Evolutionary conservation across 1,140 invertebrate genomes (phyloP), one percentile per base, ranked within the genome.

Genomic region (Drosophila paulistorum): DNA sequence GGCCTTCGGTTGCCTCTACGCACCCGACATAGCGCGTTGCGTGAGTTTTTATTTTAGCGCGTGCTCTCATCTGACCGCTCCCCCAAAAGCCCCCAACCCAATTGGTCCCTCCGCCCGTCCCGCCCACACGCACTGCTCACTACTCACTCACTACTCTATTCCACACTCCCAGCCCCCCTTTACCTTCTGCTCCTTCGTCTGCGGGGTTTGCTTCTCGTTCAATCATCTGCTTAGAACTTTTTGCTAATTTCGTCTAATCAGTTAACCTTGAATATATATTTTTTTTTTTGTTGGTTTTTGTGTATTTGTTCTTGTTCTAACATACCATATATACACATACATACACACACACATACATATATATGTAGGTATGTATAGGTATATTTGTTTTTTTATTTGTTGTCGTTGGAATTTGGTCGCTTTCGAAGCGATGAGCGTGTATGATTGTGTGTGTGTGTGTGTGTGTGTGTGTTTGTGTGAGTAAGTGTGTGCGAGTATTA

Each of bases 241-340:
- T 59, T 39, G 84, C 84, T 89, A 89, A 89, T 89, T 89, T 90
- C 77, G 71, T 89, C 85, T 89, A 89, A 89, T 89, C 84, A 89
- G 84, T 83, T 89, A 81, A 89, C 84, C 84, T 89, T 89, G 84
- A 89, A 87, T 81, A 78, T 75, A 79, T 89, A 55, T 76, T 78
- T 70, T 63, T 60, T 26, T 37, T 59, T 59, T 10, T 37, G 14
- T 48, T 48, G 17, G 45, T 51, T 51, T 51, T 51, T 51, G 9
- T 51, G 45, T 51, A 51, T 51, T 51, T 51, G 45, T 51, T 51
- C 45, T 51, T 51, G 45, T 51, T 51, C 45, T 51, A 51, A 51
- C 45, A 51, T 51, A 51, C 45, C 45, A 51, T 11, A 51, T 51
- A 51, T 11, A 45, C 30, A 62, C 5, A 59, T 17, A 20, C 14